Evolutionary conservation across 2,888 invertebrate genomes (phyloP).

Genomic region (Apomyelois bistriatella): DNA sequence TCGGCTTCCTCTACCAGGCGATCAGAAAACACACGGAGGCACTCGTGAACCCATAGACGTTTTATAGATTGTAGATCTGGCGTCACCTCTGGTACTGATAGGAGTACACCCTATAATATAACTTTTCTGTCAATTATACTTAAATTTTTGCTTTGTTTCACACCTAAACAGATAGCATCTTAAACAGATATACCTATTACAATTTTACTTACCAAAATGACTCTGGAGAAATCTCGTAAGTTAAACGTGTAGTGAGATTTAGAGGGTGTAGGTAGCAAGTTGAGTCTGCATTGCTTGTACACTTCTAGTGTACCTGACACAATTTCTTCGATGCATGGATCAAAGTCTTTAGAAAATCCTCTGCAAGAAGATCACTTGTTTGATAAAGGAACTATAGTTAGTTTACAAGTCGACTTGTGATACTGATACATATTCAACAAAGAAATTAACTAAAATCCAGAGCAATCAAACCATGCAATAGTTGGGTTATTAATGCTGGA

Average conservation of each 20-base stretch:
- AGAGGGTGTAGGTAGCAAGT: conserved; percentile 93
- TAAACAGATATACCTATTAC: too few relatives aligned
- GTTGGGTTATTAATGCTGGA: too few relatives aligned
- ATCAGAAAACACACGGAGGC: conserved; percentile 95
- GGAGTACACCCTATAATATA: conserved; percentile 86
- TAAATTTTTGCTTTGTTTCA: too few relatives aligned
- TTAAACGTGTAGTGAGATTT: conserved; percentile 98
- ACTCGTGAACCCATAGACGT: conserved; percentile 96
- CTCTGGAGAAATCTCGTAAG: conserved; percentile 94
- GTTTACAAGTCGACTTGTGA: too few relatives aligned
- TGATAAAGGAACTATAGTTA: neutral
- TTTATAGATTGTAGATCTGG: conserved; percentile 92
- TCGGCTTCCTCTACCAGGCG: conserved; percentile 92
- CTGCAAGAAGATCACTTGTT: conserved; percentile 63
- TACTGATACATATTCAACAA: too few relatives aligned
- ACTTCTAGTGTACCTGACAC: conserved; percentile 92
- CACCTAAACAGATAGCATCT: too few relatives aligned
- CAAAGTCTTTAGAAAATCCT: conserved; percentile 96
- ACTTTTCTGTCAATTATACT: too few relatives aligned
- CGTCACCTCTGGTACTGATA: conserved; percentile 95
- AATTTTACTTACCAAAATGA: conserved; percentile 85
- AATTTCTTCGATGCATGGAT: conserved; percentile 93
- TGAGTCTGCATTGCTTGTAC: conserved; percentile 90
- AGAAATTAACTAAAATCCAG: too few relatives aligned
- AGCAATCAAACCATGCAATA: too few relatives aligned